Evolutionary conservation across 2,113 vertebrate species (phyloP).

Genomic region (Ammodramus savannarum): DNA sequence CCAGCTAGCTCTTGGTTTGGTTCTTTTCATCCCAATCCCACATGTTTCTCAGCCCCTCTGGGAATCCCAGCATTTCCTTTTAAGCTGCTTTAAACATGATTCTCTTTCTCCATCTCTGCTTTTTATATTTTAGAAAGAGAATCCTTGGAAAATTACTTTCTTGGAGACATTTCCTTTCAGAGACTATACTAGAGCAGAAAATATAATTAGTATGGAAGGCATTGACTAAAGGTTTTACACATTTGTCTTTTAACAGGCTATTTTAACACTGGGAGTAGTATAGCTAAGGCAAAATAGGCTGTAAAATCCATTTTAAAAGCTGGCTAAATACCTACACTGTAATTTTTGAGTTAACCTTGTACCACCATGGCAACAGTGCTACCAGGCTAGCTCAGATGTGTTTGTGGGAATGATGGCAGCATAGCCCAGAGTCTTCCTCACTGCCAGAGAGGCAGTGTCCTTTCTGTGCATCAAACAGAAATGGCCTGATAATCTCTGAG

Average conservation of each 20-base stretch:
- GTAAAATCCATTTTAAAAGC: neutral
- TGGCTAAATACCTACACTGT: neutral
- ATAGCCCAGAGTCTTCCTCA: neutral
- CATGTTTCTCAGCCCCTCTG: conserved; percentile 26
- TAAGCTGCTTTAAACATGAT: conserved; percentile 23
- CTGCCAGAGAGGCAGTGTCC: neutral
- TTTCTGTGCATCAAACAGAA: neutral
- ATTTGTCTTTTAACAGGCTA: neutral
- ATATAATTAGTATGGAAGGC: neutral
- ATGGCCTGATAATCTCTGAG: neutral
- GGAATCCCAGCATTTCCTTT: conserved; percentile 22
- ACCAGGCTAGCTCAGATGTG: neutral
- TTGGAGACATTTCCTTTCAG: neutral
- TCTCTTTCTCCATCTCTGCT: conserved; percentile 6
- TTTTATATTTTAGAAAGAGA: conserved; percentile 28
- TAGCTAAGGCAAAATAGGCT: neutral
- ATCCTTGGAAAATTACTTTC: neutral
- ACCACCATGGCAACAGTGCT: neutral
- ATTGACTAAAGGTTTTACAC: neutral
- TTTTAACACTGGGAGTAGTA: neutral
- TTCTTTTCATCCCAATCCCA: conserved; percentile 29
- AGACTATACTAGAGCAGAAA: neutral
- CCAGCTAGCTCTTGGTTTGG: neutral
- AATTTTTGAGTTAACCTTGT: neutral
- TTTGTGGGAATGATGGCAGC: neutral